Evolutionary conservation across 2,113 vertebrate genomes (phyloP).

Genomic region (Archocentrus centrarchus): DNA sequence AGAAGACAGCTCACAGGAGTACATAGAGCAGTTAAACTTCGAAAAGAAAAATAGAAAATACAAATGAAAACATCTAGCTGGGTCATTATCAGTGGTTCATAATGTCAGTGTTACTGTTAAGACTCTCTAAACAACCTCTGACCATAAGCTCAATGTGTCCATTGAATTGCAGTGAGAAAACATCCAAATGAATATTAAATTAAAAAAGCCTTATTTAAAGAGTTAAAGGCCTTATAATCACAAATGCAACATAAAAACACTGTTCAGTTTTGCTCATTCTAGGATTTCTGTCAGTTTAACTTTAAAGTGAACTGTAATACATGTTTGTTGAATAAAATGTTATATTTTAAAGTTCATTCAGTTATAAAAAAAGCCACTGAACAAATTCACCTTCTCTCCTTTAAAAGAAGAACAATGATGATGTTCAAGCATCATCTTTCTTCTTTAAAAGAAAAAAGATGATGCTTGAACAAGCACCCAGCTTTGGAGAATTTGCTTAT

Average conservation of each 20-base stretch:
- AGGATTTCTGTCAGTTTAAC: no score
- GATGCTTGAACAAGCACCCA: no score
- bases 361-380: no score
- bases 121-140: background rate
- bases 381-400: no score
- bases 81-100: background rate
- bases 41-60: background rate
- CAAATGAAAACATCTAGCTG: no score
- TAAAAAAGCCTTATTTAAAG: background rate
- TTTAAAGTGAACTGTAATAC: no score
- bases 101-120: background rate
- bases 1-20: fast-evolving
- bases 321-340: no score
- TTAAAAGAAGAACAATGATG: no score
- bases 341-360: no score
- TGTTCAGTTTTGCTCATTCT: background rate
- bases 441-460: no score
- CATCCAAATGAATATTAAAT: background rate
- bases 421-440: no score
- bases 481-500: no score
- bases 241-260: background rate
- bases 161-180: background rate
- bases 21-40: background rate
- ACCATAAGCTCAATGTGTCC: background rate
- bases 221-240: background rate